Evolutionary conservation across 1,140 invertebrate species (phyloP).

Genomic region (Diprion similis): DNA sequence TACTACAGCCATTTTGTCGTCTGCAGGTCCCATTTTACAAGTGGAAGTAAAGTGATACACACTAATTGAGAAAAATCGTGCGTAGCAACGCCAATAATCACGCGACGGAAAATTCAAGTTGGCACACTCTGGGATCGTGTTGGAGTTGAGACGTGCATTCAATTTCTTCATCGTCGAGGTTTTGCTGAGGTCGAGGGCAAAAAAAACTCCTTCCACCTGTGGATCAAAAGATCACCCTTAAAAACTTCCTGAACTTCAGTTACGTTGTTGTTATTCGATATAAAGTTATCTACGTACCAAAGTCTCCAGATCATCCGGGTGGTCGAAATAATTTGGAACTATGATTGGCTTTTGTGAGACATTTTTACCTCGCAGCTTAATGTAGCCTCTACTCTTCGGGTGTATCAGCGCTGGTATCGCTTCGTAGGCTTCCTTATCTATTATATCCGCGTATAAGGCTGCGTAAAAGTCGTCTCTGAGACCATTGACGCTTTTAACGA

Average conservation of each 20-base stretch:
- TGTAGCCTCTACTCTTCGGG: conserved; percentile 76
- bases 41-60: background rate
- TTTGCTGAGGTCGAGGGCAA: conserved; percentile 72
- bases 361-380: conserved; percentile 71
- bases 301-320: conserved; percentile 70
- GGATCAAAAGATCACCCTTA: too few species aligned
- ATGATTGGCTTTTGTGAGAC: conserved; percentile 78
- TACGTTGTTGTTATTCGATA: conserved; percentile 4
- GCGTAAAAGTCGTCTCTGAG: conserved; percentile 69
- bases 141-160: conserved; percentile 67
- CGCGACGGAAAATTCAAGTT: conserved; percentile 53
- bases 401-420: conserved; percentile 75
- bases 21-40: background rate
- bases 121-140: conserved; percentile 73
- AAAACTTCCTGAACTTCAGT: too few species aligned
- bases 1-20: too few species aligned
- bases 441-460: conserved; percentile 62
- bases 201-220: conserved; percentile 74
- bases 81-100: background rate
- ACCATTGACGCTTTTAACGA: conserved; percentile 69
- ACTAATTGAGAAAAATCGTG: background rate
- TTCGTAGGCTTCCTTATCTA: conserved; percentile 63
- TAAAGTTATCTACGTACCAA: conserved; percentile 60
- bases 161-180: conserved; percentile 72
- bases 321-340: conserved; percentile 79